Percentiles rank a stretch among this genome's conserved stretches.
Conservation (phyloP, 2,888 invertebrate genomes). For the Nomada fabriciana region DNA sequence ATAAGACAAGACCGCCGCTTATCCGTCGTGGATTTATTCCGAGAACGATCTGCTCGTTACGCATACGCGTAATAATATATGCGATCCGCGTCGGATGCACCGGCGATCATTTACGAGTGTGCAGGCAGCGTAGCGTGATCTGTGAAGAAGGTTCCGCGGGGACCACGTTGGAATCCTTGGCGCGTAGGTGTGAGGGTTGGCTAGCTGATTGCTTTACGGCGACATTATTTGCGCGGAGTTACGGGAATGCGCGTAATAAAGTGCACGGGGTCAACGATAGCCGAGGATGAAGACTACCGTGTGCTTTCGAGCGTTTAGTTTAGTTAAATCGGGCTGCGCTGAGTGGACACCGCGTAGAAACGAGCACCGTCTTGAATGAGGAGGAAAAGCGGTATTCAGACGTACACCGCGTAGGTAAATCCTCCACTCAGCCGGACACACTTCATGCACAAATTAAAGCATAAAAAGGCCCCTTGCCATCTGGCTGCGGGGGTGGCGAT, state of each 20-base stretch:
- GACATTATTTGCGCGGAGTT: constrained; percentile 82
- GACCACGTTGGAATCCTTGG: constrained; percentile 35
- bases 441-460: constrained; percentile 76
- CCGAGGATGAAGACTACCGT: constrained; percentile 44
- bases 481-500: constrained; percentile 13
- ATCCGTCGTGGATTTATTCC: constrained; percentile 71
- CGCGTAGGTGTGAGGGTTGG: constrained; percentile 55
- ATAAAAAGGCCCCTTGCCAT: constrained; percentile 69
- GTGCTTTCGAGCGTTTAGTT: constrained; percentile 12
- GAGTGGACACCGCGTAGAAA: constrained; percentile 46
- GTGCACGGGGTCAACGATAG: constrained; percentile 79
- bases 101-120: constrained; percentile 64
- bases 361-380: constrained; percentile 33
- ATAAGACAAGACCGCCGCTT: neutral
- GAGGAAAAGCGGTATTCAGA: constrained; percentile 34
- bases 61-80: constrained; percentile 28
- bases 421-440: constrained; percentile 75
- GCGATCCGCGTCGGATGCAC: constrained; percentile 40
- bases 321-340: constrained; percentile 15
- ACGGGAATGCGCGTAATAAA: constrained; percentile 79
- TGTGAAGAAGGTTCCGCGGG: constrained; percentile 40
- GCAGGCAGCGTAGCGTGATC: constrained; percentile 36
- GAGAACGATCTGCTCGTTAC: constrained; percentile 64
- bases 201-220: constrained; percentile 81
- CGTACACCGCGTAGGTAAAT: constrained; percentile 65